Evolutionary conservation across 1,140 invertebrate genomes (phyloP).

Genomic region (Gryllus bimaculatus): DNA sequence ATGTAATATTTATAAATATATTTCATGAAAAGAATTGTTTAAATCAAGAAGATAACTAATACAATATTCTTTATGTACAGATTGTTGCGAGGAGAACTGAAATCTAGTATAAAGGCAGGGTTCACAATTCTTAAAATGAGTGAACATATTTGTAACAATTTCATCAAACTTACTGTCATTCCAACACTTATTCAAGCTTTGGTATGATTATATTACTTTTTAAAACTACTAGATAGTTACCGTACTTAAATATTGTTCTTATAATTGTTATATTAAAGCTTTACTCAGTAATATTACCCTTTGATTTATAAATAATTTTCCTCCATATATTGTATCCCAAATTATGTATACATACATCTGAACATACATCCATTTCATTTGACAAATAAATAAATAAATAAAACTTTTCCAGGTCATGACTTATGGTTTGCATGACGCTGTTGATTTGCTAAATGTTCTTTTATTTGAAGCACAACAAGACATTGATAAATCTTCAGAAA

Average conservation of each 20-base stretch:
- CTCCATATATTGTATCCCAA: too few species aligned
- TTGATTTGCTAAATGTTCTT: background rate
- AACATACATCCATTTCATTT: too few species aligned
- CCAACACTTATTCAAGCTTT: background rate
- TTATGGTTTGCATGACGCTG: background rate
- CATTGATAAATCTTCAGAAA: background rate
- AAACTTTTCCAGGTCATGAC: background rate
- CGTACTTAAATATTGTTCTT: too few species aligned
- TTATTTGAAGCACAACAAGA: background rate
- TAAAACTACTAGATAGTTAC: background rate
- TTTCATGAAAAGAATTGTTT: background rate
- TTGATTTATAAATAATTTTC: too few species aligned
- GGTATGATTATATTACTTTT: background rate
- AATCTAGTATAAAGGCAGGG: background rate
- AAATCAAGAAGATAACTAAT: background rate
- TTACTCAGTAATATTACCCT: too few species aligned
- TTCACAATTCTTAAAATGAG: background rate
- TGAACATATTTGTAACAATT: background rate
- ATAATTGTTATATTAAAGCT: too few species aligned
- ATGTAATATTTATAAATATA: too few species aligned
- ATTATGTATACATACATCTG: too few species aligned
- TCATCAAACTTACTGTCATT: background rate
- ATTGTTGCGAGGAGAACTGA: background rate
- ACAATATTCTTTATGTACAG: background rate
- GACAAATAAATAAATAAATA: too few species aligned